These are phyloP conservation scores for Drosophila engyochracea DNA, from an alignment of 2,888 invertebrate genomes.

Conservation along the genomic window DNA sequence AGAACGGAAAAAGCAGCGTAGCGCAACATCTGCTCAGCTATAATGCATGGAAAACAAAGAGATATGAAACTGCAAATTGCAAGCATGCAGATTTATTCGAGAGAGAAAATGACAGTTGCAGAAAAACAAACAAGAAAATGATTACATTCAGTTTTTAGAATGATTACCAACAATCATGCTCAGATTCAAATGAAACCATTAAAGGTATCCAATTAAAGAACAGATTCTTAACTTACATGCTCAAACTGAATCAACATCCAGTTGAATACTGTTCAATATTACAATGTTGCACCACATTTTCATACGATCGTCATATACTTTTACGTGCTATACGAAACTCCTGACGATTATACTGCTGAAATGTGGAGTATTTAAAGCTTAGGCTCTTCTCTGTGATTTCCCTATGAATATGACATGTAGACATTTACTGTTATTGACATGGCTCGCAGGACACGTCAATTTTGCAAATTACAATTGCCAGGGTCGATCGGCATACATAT, in stretches of 20 bases:
- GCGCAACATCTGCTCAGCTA: constrained; percentile 50
- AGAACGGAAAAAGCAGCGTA: constrained; percentile 13
- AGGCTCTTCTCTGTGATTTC: constrained; percentile 55
- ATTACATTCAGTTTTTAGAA: constrained; percentile 22
- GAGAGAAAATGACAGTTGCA: constrained; percentile 4
- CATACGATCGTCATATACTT: background rate
- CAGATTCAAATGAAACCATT: constrained; percentile 5
- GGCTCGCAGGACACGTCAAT: constrained; percentile 63
- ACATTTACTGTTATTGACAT: constrained; percentile 42
- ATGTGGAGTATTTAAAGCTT: constrained; percentile 7
- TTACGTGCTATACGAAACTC: background rate
- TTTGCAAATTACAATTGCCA: constrained; percentile 75
- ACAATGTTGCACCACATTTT: background rate
- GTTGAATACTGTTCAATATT: background rate
- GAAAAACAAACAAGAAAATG: constrained; percentile 3
- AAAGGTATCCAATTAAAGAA: constrained; percentile 10
- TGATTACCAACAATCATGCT: constrained; percentile 14
- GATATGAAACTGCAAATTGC: constrained; percentile 39
- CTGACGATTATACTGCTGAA: background rate
- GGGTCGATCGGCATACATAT: constrained; percentile 63
- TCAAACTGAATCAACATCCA: background rate
- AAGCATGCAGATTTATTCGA: constrained; percentile 39
- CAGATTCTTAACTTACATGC: background rate
- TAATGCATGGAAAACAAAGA: constrained; percentile 36
- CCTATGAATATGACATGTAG: constrained; percentile 62